Conservation (phyloP, 23 tunicate genomes). For the Ascidia mentula region DNA sequence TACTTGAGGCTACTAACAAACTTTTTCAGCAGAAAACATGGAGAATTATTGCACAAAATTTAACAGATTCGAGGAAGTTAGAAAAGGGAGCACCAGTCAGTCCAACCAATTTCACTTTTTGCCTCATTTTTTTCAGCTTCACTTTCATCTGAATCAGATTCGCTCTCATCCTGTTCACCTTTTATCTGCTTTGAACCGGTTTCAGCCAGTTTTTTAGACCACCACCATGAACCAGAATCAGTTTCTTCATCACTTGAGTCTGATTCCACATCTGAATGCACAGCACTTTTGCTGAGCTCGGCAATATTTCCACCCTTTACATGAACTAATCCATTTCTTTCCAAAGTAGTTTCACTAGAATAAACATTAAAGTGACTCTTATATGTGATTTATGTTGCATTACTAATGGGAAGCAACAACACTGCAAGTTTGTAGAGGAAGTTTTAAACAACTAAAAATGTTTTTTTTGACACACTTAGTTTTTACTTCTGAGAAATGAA, state of each 20-base stretch:
- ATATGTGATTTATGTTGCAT: no score
- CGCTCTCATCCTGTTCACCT: conserved; percentile 3
- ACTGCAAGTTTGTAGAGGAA: no score
- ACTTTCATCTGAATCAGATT: conserved; percentile 27
- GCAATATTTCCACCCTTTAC: conserved; percentile 36
- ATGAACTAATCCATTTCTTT: neutral
- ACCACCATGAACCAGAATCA: conserved; percentile 28
- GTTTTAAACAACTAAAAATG: no score
- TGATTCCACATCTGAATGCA: conserved; percentile 58
- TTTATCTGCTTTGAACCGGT: neutral
- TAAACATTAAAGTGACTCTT: no score
- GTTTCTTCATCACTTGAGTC: conserved; percentile 27
- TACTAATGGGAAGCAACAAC: no score
- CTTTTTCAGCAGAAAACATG: no score
- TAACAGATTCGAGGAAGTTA: no score
- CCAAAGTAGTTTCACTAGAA: neutral
- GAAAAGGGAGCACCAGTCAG: conserved; percentile 10
- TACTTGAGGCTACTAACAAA: no score
- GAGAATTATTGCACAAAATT: no score
- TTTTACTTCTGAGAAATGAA: no score
- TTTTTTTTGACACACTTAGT: no score
- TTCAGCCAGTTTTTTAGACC: conserved; percentile 23
- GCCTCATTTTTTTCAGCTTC: conserved; percentile 7
- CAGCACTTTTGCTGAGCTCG: conserved; percentile 22
- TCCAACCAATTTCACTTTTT: neutral